phyloP scores from a whole-genome alignment of 2,888 invertebrate species.

The Hemaris fuciformis region DNA sequence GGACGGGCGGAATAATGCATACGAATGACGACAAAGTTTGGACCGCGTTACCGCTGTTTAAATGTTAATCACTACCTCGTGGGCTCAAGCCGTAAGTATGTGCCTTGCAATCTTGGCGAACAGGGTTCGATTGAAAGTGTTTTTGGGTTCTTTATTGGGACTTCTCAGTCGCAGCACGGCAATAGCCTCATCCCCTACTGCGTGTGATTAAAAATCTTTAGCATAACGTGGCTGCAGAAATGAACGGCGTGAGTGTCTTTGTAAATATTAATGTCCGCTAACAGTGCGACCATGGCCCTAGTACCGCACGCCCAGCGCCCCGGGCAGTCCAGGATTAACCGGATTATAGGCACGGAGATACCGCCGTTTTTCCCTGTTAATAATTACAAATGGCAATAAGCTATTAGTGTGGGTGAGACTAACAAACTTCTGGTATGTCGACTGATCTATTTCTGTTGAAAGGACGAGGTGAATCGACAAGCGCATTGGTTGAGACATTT shows the following conservation, averaged over 20 bases:
- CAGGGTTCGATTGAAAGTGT: too few species aligned
- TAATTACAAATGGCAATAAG: constrained; percentile 46
- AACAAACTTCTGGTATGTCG: neutral
- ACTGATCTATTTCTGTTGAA: neutral
- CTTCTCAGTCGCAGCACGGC: too few species aligned
- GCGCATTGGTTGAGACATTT: too few species aligned
- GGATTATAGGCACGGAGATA: constrained; percentile 60
- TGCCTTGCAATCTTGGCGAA: too few species aligned
- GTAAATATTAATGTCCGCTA: constrained; percentile 39
- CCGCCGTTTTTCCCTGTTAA: constrained; percentile 56
- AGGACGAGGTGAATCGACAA: too few species aligned
- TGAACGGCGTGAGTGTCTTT: too few species aligned
- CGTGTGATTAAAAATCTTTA: too few species aligned
- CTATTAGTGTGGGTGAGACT: constrained; percentile 3
- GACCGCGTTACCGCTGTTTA: neutral
- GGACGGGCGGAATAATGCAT: neutral
- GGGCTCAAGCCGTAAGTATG: too few species aligned
- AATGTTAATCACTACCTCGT: too few species aligned
- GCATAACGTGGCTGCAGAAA: too few species aligned
- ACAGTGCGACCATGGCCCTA: constrained; percentile 26
- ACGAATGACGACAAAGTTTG: neutral
- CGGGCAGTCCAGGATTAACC: constrained; percentile 60
- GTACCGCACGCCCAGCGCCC: constrained; percentile 51
- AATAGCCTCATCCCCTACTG: too few species aligned
- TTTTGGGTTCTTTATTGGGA: too few species aligned